These are phyloP conservation scores for Scortum barcoo DNA, from an alignment of 2,113 vertebrate genomes.

Conservation along the genomic window DNA sequence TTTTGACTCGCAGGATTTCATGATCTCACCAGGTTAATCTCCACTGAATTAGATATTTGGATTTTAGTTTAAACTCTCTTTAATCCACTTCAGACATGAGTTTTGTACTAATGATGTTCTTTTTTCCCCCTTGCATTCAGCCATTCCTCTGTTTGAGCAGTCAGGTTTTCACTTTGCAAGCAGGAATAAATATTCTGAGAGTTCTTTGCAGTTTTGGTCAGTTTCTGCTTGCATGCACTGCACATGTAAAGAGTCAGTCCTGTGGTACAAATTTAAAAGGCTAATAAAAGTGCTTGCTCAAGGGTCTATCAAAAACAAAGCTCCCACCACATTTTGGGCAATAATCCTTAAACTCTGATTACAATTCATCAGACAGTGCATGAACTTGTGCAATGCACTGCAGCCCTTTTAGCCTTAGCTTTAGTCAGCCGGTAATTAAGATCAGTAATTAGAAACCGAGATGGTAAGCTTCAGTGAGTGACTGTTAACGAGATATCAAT, in stretches of 20 bases:
- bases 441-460: slow-evolving; percentile 28
- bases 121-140: slow-evolving; percentile 19
- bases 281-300: slow-evolving; percentile 3
- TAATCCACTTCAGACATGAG: background rate
- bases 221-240: background rate
- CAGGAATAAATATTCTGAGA: background rate
- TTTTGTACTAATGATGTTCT: slow-evolving; percentile 3
- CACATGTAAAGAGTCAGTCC: background rate
- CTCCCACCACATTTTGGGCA: slow-evolving; percentile 1
- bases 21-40: slow-evolving; percentile 5
- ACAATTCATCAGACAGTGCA: slow-evolving; percentile 14
- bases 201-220: slow-evolving; percentile 9
- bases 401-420: background rate
- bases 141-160: background rate
- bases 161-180: background rate
- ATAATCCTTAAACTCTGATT: slow-evolving; percentile 25
- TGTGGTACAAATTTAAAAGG: background rate
- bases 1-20: background rate
- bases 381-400: slow-evolving; percentile 4
- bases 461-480: slow-evolving; percentile 17
- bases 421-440: slow-evolving; percentile 6
- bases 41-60: background rate
- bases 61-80: slow-evolving; percentile 5
- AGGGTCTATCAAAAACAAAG: slow-evolving; percentile 2
- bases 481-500: background rate